phyloP scores from a whole-genome alignment of 2,888 invertebrate species.

The Xylophagus ater region DNA sequence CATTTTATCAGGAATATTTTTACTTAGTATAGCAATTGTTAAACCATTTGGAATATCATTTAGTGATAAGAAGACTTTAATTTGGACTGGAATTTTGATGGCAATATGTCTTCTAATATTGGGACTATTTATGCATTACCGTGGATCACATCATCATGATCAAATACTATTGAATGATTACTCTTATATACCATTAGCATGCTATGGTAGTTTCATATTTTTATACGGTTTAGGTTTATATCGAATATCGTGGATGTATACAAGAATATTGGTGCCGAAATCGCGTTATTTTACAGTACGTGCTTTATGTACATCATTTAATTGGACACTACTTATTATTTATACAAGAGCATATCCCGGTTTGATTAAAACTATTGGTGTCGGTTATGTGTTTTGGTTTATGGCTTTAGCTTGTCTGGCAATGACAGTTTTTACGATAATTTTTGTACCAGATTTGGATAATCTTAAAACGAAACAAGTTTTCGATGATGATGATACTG shows the following conservation, averaged over 20 bases:
- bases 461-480: constrained; percentile 19
- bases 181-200: constrained; percentile 13
- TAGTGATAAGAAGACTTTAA: constrained; percentile 14
- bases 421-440: constrained; percentile 47
- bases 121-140: constrained; percentile 16
- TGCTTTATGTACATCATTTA: constrained; percentile 30
- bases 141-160: constrained; percentile 11
- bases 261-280: constrained; percentile 12
- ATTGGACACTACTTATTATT: constrained; percentile 57
- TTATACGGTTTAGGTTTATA: constrained; percentile 16
- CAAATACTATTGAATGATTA: constrained; percentile 13
- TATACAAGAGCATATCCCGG: constrained; percentile 53
- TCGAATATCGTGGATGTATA: constrained; percentile 15
- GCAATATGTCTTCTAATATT: constrained; percentile 10
- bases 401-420: constrained; percentile 51
- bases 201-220: constrained; percentile 14
- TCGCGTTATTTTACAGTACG: constrained; percentile 15
- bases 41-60: constrained; percentile 10
- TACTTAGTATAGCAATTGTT: constrained; percentile 11
- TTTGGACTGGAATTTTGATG: constrained; percentile 14
- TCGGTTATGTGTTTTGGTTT: constrained; percentile 53
- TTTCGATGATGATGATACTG: constrained; percentile 11
- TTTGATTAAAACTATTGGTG: constrained; percentile 44
- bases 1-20: constrained; percentile 46
- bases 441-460: constrained; percentile 17